These are phyloP conservation scores for Herpetotheres cachinnans DNA, from an alignment of 2,113 vertebrate species.

Conservation along the genomic window DNA sequence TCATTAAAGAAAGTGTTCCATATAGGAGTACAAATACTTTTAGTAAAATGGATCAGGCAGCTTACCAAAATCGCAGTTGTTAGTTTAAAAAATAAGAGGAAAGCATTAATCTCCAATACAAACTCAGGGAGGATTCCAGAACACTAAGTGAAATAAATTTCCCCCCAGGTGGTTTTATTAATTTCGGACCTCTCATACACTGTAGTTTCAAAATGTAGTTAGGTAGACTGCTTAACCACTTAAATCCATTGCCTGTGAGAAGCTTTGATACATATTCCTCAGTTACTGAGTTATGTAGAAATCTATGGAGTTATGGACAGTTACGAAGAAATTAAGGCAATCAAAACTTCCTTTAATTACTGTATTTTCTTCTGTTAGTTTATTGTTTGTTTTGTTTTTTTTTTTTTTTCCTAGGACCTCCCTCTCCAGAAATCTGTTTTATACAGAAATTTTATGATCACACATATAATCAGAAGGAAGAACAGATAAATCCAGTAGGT, in stretches of 20 bases:
- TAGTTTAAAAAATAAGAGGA: not conserved
- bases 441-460: not conserved
- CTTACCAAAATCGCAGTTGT: not conserved
- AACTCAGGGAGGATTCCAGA: not conserved
- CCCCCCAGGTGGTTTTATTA: not conserved
- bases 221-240: not conserved
- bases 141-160: not conserved
- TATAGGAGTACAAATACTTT: not conserved
- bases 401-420: not conserved
- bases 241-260: not conserved
- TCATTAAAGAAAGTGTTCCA: not conserved
- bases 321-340: not conserved
- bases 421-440: conserved; percentile 62
- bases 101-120: not conserved
- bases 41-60: not conserved
- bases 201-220: not conserved
- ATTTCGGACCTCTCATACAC: not conserved
- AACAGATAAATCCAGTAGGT: conserved; percentile 8
- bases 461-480: not conserved
- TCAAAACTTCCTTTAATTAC: not conserved
- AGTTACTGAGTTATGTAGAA: not conserved
- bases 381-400: not conserved
- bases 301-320: not conserved
- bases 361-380: not conserved
- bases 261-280: not conserved